These are phyloP conservation scores for Pipra filicauda DNA, from an alignment of 2,113 vertebrate species.

Conservation along the genomic window DNA sequence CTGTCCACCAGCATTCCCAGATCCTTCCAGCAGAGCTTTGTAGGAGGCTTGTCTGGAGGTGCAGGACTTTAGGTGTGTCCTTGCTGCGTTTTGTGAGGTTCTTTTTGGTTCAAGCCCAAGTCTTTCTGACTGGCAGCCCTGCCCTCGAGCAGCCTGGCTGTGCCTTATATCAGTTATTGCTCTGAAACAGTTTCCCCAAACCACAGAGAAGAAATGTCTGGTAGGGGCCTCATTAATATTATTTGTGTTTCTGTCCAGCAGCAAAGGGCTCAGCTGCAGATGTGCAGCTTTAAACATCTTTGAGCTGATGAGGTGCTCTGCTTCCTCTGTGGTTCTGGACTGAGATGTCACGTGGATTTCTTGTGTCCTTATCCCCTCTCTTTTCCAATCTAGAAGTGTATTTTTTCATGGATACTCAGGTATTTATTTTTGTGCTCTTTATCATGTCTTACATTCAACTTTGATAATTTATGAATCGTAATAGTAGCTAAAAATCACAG, in stretches of 20 bases:
- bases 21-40: background rate
- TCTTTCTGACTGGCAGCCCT: background rate
- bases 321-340: background rate
- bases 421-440: background rate
- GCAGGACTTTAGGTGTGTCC: background rate
- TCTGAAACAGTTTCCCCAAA: background rate
- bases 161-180: fast-evolving
- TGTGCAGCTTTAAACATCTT: background rate
- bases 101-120: background rate
- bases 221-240: background rate
- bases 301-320: background rate
- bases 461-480: background rate
- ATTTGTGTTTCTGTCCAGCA: background rate
- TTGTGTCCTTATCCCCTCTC: background rate
- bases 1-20: background rate
- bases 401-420: background rate
- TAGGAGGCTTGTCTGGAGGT: background rate
- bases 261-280: background rate
- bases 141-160: background rate
- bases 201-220: background rate
- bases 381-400: background rate
- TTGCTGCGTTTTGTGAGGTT: background rate
- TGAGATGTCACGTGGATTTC: background rate
- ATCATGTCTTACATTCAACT: background rate
- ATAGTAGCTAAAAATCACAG: background rate